A percentile compares a stretch with the other conserved stretches of the same genome.
Conservation (phyloP, 2,888 invertebrate species). For the Orthosia cruda region DNA sequence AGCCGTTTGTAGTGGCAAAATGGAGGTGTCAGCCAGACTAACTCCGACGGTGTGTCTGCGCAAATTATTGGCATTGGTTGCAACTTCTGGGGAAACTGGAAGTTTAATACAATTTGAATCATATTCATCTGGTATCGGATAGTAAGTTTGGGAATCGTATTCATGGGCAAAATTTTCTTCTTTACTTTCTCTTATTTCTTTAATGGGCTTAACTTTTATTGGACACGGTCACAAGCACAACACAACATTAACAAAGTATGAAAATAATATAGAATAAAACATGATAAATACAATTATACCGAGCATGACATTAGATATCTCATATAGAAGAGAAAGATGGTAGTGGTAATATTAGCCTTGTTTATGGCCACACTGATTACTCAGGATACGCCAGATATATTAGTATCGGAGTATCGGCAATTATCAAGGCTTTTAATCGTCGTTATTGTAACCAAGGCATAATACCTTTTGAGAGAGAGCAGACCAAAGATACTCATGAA, state of each 20-base stretch:
- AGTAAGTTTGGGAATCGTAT: not conserved
- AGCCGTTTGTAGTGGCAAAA: slow-evolving; percentile 10
- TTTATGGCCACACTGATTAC: not conserved
- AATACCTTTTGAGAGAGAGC: not conserved
- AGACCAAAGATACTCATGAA: not conserved
- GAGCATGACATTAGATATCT: too few relatives aligned
- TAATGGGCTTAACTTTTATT: too few relatives aligned
- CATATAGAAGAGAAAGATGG: too few relatives aligned
- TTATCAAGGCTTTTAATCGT: not conserved
- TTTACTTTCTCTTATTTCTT: too few relatives aligned
- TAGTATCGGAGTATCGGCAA: not conserved
- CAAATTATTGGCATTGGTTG: slow-evolving; percentile 29
- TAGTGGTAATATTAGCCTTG: too few relatives aligned
- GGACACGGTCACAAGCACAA: too few relatives aligned
- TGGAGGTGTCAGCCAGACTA: slow-evolving; percentile 28
- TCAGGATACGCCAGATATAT: not conserved
- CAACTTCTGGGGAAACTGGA: slow-evolving; percentile 5
- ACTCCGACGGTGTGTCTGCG: slow-evolving; percentile 7
- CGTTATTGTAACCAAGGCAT: not conserved
- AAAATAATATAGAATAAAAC: too few relatives aligned
- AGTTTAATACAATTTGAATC: slow-evolving; percentile 13
- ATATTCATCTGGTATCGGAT: slow-evolving; percentile 3
- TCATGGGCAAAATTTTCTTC: not conserved
- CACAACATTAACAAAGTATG: too few relatives aligned
- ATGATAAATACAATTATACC: too few relatives aligned